Evolutionary conservation across 2,113 vertebrate species (phyloP).

Genomic region (Leptobrachium leishanense): DNA sequence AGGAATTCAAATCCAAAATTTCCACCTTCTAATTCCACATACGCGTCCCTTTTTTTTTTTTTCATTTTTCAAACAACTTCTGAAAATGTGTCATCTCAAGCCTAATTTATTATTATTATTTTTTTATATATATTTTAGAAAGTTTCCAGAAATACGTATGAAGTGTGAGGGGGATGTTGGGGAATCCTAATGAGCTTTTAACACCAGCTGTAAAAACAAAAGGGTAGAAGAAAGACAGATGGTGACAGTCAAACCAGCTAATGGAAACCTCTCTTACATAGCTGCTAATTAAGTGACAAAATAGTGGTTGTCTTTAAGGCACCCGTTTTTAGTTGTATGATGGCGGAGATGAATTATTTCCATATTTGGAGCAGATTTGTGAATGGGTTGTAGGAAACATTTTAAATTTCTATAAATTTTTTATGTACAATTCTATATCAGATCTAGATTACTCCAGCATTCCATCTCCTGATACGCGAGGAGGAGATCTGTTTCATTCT

Average conservation of each 20-base stretch:
- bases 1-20: background rate
- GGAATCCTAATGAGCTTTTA: slow-evolving; percentile 47
- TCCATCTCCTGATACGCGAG: too few species aligned
- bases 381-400: background rate
- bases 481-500: too few species aligned
- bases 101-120: slow-evolving; percentile 21
- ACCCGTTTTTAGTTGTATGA: slow-evolving; percentile 23
- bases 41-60: background rate
- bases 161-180: slow-evolving; percentile 47
- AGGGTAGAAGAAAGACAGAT: slow-evolving; percentile 52
- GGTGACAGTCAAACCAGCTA: slow-evolving; percentile 52
- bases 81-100: slow-evolving; percentile 12
- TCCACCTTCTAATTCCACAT: slow-evolving; percentile 6
- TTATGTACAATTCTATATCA: too few species aligned
- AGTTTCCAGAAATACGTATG: slow-evolving; percentile 29
- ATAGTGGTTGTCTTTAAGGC: slow-evolving; percentile 36
- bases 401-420: too few species aligned
- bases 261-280: slow-evolving; percentile 52
- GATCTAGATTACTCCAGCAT: too few species aligned
- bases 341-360: slow-evolving; percentile 34
- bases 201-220: slow-evolving; percentile 55
- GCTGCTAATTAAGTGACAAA: slow-evolving; percentile 52
- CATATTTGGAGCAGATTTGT: slow-evolving; percentile 33
- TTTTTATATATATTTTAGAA: slow-evolving; percentile 22
- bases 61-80: background rate